phyloP scores from a whole-genome alignment of 53 echinoderm and acorn worm genomes.

The Antedon mediterranea region DNA sequence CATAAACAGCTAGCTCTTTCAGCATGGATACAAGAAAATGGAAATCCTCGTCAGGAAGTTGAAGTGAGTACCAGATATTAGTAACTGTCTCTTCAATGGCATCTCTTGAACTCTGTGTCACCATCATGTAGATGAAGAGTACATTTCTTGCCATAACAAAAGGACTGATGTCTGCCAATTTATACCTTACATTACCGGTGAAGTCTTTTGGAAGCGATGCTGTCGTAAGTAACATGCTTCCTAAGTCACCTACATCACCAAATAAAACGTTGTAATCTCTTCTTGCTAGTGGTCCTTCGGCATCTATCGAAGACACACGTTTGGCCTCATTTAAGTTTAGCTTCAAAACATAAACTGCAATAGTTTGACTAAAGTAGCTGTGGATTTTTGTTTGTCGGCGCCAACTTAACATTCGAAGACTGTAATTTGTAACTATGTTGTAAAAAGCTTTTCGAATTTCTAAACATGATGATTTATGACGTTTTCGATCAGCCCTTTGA shows the following conservation, averaged over 20 bases:
- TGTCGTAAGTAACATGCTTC: conserved; percentile 16
- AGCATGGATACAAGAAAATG: conserved; percentile 14
- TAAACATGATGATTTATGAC: conserved; percentile 14
- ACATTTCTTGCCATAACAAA: conserved; percentile 32
- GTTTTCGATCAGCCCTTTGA: conserved; percentile 9
- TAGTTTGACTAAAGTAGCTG: conserved; percentile 19
- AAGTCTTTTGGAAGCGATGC: conserved; percentile 17
- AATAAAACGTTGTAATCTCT: conserved; percentile 21
- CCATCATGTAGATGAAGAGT: conserved; percentile 23
- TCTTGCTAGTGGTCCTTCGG: background rate
- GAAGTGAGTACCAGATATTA: conserved; percentile 34
- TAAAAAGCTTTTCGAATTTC: background rate
- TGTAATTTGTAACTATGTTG: background rate
- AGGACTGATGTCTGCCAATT: conserved; percentile 19
- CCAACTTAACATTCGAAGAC: no score
- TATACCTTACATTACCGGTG: conserved; percentile 10
- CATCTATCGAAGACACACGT: background rate
- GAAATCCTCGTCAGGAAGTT: conserved; percentile 18
- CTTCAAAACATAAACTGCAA: conserved; percentile 21
- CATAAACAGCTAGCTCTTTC: background rate
- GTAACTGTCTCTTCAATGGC: conserved; percentile 2
- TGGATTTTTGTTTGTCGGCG: conserved; percentile 3
- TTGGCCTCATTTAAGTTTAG: conserved; percentile 13
- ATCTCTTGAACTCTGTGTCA: background rate
- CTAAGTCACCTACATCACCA: conserved; percentile 18